phyloP scores from a whole-genome alignment of 1,140 invertebrate species.

The silkworm (Bombyx mori) region DNA sequence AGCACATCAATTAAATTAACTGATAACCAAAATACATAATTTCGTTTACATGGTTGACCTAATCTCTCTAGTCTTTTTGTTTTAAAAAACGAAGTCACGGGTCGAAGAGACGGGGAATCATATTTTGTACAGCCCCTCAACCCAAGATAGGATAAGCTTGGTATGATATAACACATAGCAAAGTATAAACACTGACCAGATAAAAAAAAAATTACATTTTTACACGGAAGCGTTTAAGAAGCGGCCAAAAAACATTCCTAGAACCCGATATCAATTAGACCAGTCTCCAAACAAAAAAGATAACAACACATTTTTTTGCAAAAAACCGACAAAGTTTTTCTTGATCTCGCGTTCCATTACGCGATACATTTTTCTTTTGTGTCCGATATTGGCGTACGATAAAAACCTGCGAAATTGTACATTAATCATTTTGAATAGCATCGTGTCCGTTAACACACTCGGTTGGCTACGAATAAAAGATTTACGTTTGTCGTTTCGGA shows the following conservation, averaged over 20 bases:
- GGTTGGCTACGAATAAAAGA: conserved; percentile 5
- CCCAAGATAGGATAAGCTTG: background rate
- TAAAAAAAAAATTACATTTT: background rate
- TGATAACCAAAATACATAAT: no score
- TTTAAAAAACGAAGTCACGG: no score
- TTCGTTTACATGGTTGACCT: no score
- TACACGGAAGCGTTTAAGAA: conserved; percentile 2
- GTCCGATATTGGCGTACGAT: conserved; percentile 18
- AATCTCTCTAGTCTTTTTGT: no score
- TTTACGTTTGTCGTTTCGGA: background rate
- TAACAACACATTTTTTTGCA: conserved; percentile 3
- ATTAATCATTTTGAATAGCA: conserved; percentile 22
- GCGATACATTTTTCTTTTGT: conserved; percentile 6
- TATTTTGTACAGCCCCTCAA: no score
- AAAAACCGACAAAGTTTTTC: conserved; percentile 14
- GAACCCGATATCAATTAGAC: conserved; percentile 5
- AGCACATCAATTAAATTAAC: no score
- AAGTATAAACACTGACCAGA: background rate
- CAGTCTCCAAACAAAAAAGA: background rate
- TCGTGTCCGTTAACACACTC: conserved; percentile 18
- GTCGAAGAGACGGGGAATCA: no score
- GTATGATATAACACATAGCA: background rate
- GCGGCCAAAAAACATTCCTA: conserved; percentile 9
- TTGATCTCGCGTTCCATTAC: conserved; percentile 20
- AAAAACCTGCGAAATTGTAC: conserved; percentile 15